phyloP scores from a whole-genome alignment of 2,113 vertebrate species.

The Cochlearius cochlearius region DNA sequence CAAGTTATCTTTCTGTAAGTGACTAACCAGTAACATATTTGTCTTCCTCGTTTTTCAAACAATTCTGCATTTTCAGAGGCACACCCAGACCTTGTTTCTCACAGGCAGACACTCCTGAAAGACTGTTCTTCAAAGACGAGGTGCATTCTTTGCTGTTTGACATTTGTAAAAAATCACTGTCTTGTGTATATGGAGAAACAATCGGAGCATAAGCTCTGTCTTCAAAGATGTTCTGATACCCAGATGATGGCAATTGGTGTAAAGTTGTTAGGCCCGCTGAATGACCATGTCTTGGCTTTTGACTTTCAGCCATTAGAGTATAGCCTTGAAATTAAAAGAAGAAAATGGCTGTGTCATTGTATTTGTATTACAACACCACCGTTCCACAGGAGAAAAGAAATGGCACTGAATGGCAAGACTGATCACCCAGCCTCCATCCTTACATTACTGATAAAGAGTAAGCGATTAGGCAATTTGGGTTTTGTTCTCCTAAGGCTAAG shows the following conservation, averaged over 20 bases:
- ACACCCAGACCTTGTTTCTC: slow-evolving; percentile 31
- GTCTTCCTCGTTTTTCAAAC: slow-evolving; percentile 18
- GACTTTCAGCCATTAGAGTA: slow-evolving; percentile 3
- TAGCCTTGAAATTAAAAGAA: slow-evolving; percentile 24
- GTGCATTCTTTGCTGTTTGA: slow-evolving; percentile 6
- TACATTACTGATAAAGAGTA: not conserved
- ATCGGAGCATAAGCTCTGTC: not conserved
- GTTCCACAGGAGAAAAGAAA: not conserved
- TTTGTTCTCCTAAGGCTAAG: not conserved
- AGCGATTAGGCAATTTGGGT: not conserved
- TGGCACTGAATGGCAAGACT: not conserved
- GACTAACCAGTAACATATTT: slow-evolving; percentile 30
- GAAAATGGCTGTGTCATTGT: not conserved
- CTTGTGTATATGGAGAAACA: not conserved
- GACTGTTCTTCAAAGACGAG: slow-evolving; percentile 16
- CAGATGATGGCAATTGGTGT: not conserved
- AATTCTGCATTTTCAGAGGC: slow-evolving; percentile 30
- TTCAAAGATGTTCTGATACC: slow-evolving; percentile 12
- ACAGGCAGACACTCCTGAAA: slow-evolving; percentile 7
- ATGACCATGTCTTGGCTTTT: slow-evolving; percentile 19
- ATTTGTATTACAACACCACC: not conserved
- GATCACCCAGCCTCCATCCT: not conserved
- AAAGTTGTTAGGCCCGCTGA: not conserved
- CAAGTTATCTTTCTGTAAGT: not conserved
- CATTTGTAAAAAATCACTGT: not conserved